A percentile compares a stretch with the other conserved stretches of the same genome.
Conservation (phyloP, 2,888 invertebrate genomes). For the Drosophila longiperda region DNA sequence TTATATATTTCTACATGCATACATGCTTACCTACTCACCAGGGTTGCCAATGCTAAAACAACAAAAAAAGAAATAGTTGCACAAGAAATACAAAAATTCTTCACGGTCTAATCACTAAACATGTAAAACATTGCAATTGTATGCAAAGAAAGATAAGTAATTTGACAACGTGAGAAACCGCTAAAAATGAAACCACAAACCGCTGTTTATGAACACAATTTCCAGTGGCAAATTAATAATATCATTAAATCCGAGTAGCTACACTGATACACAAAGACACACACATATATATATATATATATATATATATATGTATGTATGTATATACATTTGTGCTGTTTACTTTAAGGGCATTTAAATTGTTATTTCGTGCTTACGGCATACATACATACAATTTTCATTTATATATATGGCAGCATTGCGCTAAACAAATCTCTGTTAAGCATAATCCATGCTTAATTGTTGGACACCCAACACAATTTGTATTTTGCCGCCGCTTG, state of each 20-base stretch:
- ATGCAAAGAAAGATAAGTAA: not conserved
- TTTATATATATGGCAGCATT: constrained; percentile 41
- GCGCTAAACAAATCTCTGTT: constrained; percentile 32
- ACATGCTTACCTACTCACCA: not conserved
- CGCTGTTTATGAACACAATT: constrained; percentile 5
- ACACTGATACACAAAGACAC: not conserved
- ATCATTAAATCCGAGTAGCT: not conserved
- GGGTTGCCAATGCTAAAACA: not conserved
- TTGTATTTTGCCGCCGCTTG: constrained; percentile 7
- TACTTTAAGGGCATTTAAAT: not conserved
- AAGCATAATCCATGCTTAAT: constrained; percentile 71
- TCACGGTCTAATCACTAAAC: not conserved
- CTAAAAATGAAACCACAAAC: constrained; percentile 5
- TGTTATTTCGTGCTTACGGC: not conserved
- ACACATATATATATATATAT: not conserved
- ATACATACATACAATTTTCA: not conserved
- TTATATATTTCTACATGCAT: not conserved
- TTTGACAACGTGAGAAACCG: not conserved
- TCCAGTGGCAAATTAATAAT: constrained; percentile 6
- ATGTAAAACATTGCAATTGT: not conserved
- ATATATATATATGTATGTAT: not conserved
- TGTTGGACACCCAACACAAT: constrained; percentile 51
- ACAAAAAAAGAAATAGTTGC: not conserved
- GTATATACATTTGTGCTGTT: not conserved
- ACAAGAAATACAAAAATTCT: not conserved